These are phyloP conservation scores for Drosophila buzzatii DNA, from an alignment of 2,888 invertebrate species.

Conservation along the genomic window DNA sequence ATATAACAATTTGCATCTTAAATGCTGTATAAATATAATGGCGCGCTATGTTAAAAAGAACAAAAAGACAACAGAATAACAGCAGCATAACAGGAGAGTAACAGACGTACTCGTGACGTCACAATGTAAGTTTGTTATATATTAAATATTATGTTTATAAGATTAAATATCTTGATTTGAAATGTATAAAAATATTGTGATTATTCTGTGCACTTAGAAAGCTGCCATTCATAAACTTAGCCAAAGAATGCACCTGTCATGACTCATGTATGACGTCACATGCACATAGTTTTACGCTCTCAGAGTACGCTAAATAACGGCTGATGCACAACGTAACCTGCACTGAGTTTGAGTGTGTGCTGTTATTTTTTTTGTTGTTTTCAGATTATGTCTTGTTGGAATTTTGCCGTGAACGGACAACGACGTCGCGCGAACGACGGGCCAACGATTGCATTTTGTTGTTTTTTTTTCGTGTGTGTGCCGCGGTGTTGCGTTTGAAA, in stretches of 20 bases:
- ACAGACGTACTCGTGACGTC: slow-evolving; percentile 33
- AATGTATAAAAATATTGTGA: neutral
- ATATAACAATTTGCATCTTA: neutral
- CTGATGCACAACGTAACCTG: slow-evolving; percentile 22
- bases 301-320: slow-evolving; percentile 21
- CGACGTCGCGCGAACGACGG: slow-evolving; percentile 57
- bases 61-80: slow-evolving; percentile 22
- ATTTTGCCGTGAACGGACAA: slow-evolving; percentile 60
- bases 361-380: slow-evolving; percentile 44
- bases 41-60: neutral
- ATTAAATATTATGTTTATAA: neutral
- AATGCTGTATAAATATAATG: neutral
- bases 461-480: slow-evolving; percentile 55
- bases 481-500: slow-evolving; percentile 62
- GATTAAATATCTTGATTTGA: neutral
- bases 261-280: slow-evolving; percentile 38
- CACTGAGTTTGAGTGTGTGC: neutral
- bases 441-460: slow-evolving; percentile 62
- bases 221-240: neutral
- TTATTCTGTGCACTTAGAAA: neutral
- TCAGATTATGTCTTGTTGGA: slow-evolving; percentile 54
- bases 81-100: slow-evolving; percentile 35
- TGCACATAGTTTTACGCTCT: slow-evolving; percentile 5
- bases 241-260: neutral
- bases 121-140: neutral